Conservation (phyloP, 2,888 invertebrate species). For the Lasioglossum zephyrum region DNA sequence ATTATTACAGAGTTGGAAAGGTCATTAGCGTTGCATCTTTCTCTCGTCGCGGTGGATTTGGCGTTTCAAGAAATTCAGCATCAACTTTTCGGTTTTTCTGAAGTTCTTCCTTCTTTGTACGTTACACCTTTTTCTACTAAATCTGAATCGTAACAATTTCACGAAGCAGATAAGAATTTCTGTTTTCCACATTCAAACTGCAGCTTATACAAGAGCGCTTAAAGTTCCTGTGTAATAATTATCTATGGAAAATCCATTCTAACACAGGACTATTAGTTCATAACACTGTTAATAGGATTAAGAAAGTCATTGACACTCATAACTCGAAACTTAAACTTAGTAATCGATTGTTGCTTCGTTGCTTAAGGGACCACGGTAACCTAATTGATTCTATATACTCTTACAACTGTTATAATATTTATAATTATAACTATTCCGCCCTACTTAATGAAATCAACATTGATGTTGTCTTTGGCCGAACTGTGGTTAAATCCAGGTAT, state of each 20-base stretch:
- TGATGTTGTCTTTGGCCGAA: neutral
- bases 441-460: neutral
- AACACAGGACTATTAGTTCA: neutral
- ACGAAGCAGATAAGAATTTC: too few species aligned
- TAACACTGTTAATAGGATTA: too few species aligned
- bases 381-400: neutral
- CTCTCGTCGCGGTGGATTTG: neutral
- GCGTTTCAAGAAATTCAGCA: neutral
- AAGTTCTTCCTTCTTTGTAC: neutral
- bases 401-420: neutral
- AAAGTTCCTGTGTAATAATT: too few species aligned
- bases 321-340: neutral
- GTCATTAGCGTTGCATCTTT: neutral
- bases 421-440: neutral
- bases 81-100: neutral
- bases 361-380: neutral
- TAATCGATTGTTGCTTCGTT: too few species aligned
- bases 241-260: too few species aligned
- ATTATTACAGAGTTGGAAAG: neutral
- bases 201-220: too few species aligned
- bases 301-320: neutral
- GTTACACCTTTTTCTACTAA: too few species aligned
- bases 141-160: too few species aligned
- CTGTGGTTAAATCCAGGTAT: too few species aligned
- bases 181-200: too few species aligned